Percentiles rank a stretch among this genome's conserved stretches.
Conservation (phyloP, 2,113 vertebrate genomes). For the Oxygymnocypris stewartii region DNA sequence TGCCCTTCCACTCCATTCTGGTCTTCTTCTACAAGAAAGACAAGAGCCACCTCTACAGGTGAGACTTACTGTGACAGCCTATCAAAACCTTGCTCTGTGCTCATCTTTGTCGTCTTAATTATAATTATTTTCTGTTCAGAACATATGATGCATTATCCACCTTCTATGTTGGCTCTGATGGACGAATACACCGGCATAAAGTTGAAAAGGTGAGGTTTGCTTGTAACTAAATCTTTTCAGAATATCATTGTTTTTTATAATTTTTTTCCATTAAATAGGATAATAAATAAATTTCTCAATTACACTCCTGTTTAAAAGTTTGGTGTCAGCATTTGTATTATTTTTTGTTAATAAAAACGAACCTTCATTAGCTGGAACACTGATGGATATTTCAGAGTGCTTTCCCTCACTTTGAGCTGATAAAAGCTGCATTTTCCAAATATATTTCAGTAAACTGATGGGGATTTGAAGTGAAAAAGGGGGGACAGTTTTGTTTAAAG, state of each 20-base stretch:
- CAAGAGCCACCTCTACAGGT: slow-evolving; percentile 83
- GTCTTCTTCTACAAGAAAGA: slow-evolving; percentile 84
- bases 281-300: too few relatives aligned
- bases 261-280: neutral
- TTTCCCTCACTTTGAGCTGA: neutral
- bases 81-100: neutral
- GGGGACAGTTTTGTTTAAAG: neutral
- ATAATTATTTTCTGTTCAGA: slow-evolving; percentile 62
- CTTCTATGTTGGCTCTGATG: slow-evolving; percentile 83
- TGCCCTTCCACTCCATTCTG: slow-evolving; percentile 78
- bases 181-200: slow-evolving; percentile 84
- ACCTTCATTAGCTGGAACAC: too few relatives aligned
- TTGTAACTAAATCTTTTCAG: neutral
- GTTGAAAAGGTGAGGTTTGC: slow-evolving; percentile 81
- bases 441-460: neutral
- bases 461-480: neutral
- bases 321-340: too few relatives aligned
- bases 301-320: too few relatives aligned
- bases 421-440: neutral
- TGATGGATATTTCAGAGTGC: neutral
- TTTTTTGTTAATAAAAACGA: too few relatives aligned
- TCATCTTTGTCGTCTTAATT: neutral
- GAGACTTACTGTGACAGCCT: neutral
- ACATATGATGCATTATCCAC: slow-evolving; percentile 88
- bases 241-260: neutral